Evolutionary conservation across 2,888 invertebrate genomes (phyloP).

Genomic region (Athripsodes cinereus): DNA sequence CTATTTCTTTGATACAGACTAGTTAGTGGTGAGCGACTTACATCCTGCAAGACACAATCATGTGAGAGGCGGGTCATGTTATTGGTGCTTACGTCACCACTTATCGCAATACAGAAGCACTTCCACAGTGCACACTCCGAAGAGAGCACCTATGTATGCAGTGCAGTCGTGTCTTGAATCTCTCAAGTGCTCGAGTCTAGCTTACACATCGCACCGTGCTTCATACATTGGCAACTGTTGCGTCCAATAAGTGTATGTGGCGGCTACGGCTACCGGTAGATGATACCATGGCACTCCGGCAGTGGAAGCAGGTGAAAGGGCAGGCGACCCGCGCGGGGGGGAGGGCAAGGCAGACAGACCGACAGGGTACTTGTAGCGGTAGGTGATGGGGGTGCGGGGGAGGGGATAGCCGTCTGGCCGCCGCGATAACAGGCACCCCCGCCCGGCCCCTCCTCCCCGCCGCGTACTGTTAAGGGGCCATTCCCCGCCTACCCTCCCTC

Average conservation of each 20-base stretch:
- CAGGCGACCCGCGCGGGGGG: constrained; percentile 35
- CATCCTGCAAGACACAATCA: too few species aligned
- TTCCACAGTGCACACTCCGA: too few species aligned
- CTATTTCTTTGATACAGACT: too few species aligned
- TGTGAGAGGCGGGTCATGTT: too few species aligned
- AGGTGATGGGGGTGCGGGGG: constrained; percentile 48
- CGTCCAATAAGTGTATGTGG: constrained; percentile 1
- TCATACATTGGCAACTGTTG: background rate
- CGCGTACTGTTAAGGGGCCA: constrained; percentile 39
- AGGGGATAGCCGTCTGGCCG: constrained; percentile 52
- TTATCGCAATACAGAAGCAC: too few species aligned
- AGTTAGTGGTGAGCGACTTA: too few species aligned
- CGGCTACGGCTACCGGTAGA: background rate
- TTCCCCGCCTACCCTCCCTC: constrained; percentile 37
- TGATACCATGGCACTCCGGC: background rate
- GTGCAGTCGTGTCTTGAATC: too few species aligned
- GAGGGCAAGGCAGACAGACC: constrained; percentile 35
- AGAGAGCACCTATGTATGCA: background rate
- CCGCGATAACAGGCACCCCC: constrained; percentile 43
- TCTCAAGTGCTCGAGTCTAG: too few species aligned
- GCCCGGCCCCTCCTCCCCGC: constrained; percentile 36
- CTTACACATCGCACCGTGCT: background rate
- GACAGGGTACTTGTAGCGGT: constrained; percentile 44
- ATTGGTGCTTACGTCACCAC: too few species aligned
- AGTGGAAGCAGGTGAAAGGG: constrained; percentile 30